Conservation (phyloP, 2,113 vertebrate species). For the Paradoxurus hermaphroditus region DNA sequence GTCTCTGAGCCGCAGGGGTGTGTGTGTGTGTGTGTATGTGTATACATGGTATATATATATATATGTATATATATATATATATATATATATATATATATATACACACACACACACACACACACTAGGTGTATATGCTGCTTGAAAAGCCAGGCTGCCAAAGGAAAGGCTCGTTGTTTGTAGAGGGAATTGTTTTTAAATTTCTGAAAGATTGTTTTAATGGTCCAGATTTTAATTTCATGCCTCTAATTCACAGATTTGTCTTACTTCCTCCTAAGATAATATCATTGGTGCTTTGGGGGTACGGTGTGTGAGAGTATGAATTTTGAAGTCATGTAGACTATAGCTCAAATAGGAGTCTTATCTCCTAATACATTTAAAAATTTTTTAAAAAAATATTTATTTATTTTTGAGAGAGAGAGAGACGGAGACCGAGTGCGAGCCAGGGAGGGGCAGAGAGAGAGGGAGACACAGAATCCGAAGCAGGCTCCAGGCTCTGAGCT, state of each 20-base stretch:
- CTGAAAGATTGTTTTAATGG: not conserved
- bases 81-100: too few relatives aligned
- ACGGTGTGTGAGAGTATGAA: not conserved
- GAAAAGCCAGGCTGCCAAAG: not conserved
- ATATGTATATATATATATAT: too few relatives aligned
- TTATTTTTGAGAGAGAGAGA: too few relatives aligned
- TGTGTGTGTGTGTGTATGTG: too few relatives aligned
- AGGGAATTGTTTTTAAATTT: conserved; percentile 10
- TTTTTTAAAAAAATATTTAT: too few relatives aligned
- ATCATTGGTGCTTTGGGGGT: not conserved
- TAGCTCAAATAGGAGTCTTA: not conserved
- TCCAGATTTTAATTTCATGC: not conserved
- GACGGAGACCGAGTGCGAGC: too few relatives aligned
- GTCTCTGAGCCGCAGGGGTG: not conserved
- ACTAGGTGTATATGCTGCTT: not conserved
- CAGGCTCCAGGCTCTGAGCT: too few relatives aligned
- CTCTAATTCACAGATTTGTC: not conserved
- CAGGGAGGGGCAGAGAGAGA: too few relatives aligned
- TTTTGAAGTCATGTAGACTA: not conserved
- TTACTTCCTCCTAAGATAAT: not conserved
- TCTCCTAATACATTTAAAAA: too few relatives aligned
- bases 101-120: too few relatives aligned
- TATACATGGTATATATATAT: too few relatives aligned
- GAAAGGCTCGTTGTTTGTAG: not conserved
- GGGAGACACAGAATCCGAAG: too few relatives aligned